Percentiles rank a stretch among this genome's conserved stretches.
Evolutionary conservation across 2,888 invertebrate species (phyloP).

Genomic region (Caenorhabditis afra): DNA sequence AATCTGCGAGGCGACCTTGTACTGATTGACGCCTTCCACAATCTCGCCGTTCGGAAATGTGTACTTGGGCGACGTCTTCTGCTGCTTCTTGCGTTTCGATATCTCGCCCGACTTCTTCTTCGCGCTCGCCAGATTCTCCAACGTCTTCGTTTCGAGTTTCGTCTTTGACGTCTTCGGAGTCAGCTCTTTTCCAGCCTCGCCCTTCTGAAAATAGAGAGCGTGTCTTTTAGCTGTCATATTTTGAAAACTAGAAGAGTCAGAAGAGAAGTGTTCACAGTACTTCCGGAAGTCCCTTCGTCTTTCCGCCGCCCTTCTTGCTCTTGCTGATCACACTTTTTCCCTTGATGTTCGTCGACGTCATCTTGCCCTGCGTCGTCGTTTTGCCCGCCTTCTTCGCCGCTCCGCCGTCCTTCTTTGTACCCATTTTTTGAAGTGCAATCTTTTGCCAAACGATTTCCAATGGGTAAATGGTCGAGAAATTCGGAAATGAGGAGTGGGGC

Average conservation of each 20-base stretch:
- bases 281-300: too few relatives aligned
- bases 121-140: background rate
- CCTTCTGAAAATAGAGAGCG: slow-evolving; percentile 20
- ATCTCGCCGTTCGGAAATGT: slow-evolving; percentile 23
- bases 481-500: too few relatives aligned
- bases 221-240: too few relatives aligned
- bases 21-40: slow-evolving; percentile 40
- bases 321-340: background rate
- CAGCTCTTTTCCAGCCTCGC: background rate
- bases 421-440: slow-evolving; percentile 53
- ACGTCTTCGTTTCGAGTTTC: slow-evolving; percentile 2
- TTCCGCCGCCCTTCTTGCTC: too few relatives aligned
- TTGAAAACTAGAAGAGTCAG: too few relatives aligned
- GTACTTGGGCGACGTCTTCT: slow-evolving; percentile 7
- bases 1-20: slow-evolving; percentile 13
- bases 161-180: slow-evolving; percentile 16
- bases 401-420: slow-evolving; percentile 32
- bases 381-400: background rate
- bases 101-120: background rate
- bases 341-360: background rate
- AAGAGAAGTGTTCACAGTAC: too few relatives aligned
- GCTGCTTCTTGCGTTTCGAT: background rate
- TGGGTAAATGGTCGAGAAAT: slow-evolving; percentile 12
- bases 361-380: slow-evolving; percentile 1
- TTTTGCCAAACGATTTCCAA: slow-evolving; percentile 31